Conservation (phyloP, 2,797 vertebrate genomes). For the Halcyon leucocephala region DNA sequence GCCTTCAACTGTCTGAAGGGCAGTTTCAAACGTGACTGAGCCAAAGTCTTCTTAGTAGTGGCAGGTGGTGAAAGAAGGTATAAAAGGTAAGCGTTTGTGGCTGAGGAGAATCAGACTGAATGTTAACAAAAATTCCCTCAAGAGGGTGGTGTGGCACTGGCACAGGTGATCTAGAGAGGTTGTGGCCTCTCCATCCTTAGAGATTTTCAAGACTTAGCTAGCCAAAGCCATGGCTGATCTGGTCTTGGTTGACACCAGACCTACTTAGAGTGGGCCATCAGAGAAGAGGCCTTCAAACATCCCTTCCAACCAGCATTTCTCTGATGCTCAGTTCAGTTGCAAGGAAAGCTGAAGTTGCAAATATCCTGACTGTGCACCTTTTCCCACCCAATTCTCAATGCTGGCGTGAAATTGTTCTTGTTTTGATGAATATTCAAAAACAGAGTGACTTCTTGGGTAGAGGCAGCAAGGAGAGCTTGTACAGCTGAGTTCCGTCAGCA, state of each 20-base stretch:
- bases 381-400: accelerated
- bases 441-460: not conserved
- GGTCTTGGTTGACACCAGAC: not conserved
- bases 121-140: not conserved
- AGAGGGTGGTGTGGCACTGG: not conserved
- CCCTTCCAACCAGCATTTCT: not conserved
- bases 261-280: not conserved
- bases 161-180: not conserved
- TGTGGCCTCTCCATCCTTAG: not conserved
- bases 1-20: not conserved
- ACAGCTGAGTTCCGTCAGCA: not conserved
- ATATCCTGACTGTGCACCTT: not conserved
- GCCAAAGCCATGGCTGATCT: not conserved
- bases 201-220: not conserved
- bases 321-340: not conserved
- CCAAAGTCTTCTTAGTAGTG: not conserved
- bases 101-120: not conserved
- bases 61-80: not conserved
- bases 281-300: not conserved
- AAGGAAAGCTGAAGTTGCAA: not conserved
- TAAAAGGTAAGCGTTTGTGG: not conserved
- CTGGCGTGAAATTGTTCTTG: not conserved
- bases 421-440: not conserved
- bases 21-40: not conserved
- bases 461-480: not conserved